Base-by-base conservation (phyloP, 1,140 invertebrate species). In the Goniozus legneri region DNA sequence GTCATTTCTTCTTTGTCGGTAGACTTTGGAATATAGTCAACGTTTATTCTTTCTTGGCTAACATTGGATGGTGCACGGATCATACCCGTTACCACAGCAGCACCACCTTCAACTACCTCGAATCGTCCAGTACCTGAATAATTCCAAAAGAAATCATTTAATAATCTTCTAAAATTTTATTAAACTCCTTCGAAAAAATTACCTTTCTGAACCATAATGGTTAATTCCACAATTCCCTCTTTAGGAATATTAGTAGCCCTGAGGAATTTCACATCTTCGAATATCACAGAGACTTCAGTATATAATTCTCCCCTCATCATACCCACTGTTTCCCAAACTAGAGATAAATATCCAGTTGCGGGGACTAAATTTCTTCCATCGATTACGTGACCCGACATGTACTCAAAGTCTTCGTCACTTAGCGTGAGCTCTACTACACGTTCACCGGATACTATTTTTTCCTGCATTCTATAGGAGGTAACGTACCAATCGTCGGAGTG, bases 271-370 rank as follows among this genome's bases (percentile, higher is more conserved):
- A 96, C 82, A 76, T 97, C 84, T 65, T 95, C 88, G 66, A 97
- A 93, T 1, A 89, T 80, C 0, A 97, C 85, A 0, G 88, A 81
- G 6, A 91, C 75, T 59, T 92, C 84, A 30, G 86, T 84, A 58
- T 80, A 87, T 1, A 80, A 65, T 39, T 84, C 76, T 38, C 85
- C 85, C 59, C 82, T 80, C 76, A 92, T 82, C 69, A 88, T 83
- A 13, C 87, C 88, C 15, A 96, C 64, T 2, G 90, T 89, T 68
- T 92, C 88, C 95, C 94, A 97, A 0, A 89, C 89, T 12, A 96
- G 72, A 3, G 84, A 71, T 44, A 91, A 60, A 63, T 89, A 98
- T 18, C 91, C 92, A 8, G 93, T 95, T 0, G 92, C 93, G 2
- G 95, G 95, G 50, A 91, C 87, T 0, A 97, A 65, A 52, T 90